These are phyloP conservation scores for Trematomus bernacchii DNA, from an alignment of 2,797 vertebrate genomes.

Conservation along the genomic window DNA sequence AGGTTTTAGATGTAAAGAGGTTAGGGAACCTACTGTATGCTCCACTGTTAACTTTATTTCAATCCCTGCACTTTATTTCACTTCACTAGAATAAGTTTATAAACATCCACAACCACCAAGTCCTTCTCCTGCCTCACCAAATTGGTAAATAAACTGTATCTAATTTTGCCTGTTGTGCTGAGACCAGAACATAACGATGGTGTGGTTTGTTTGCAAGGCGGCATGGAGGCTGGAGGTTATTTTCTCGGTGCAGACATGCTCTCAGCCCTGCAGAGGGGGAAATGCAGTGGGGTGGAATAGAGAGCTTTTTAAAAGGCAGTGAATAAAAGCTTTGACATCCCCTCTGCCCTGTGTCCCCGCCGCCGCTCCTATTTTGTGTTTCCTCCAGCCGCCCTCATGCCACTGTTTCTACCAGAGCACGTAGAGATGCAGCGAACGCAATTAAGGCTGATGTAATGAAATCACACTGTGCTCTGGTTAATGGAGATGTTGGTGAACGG, in stretches of 20 bases:
- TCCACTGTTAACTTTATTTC: constrained; percentile 10
- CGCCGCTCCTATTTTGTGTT: constrained; percentile 52
- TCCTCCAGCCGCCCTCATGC: constrained; percentile 51
- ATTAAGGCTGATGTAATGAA: constrained; percentile 82
- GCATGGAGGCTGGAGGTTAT: constrained; percentile 58
- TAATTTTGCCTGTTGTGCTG: constrained; percentile 32
- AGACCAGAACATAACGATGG: constrained; percentile 13
- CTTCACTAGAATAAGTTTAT: constrained; percentile 15
- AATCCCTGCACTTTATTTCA: background rate
- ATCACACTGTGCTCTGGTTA: constrained; percentile 79
- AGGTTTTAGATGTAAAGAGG: background rate
- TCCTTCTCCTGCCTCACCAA: constrained; percentile 2
- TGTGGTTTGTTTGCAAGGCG: constrained; percentile 51
- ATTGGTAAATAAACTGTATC: constrained; percentile 9
- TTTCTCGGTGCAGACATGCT: constrained; percentile 51
- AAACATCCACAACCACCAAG: constrained; percentile 7
- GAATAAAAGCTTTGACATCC: constrained; percentile 87
- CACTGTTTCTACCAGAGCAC: constrained; percentile 66
- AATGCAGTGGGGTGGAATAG: constrained; percentile 61
- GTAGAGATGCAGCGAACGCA: constrained; percentile 71
- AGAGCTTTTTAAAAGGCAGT: constrained; percentile 82
- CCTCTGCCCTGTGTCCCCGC: constrained; percentile 67
- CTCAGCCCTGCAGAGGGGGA: constrained; percentile 46
- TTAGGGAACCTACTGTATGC: constrained; percentile 5
- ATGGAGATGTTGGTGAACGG: constrained; percentile 74